Base-by-base conservation (phyloP, 2,797 vertebrate genomes). In the Chromis chromis region DNA sequence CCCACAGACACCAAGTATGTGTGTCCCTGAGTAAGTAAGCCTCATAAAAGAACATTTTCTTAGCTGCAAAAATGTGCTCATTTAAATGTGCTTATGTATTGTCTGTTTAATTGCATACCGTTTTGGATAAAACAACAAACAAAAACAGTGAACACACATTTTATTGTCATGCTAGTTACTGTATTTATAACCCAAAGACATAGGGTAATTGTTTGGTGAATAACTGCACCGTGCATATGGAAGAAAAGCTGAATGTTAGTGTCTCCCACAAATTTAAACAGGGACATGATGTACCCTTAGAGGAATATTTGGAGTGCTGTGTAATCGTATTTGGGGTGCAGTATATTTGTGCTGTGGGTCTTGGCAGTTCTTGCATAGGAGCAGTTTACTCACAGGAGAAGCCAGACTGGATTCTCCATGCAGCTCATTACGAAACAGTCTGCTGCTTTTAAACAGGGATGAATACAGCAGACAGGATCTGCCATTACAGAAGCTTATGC, bases 341-440 rank as follows among this genome's bases (percentile, higher is more conserved):
- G 36, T 67, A 40, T 79, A 73, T 84, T 69, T 85, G 68, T 76
- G 76, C 79, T 88, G 67, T 82, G 63, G 67, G 74, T 49, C 31
- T 78, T 88, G 79, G 78, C 76, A 82, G 55, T 55, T 78, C 24
- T 40, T 79, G 65, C 74, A 67, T 16, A 74, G 42, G 24, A 82
- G 64, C 36, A 52, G 68, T 79, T 82, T 74, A 64, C 59, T 82
- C 42, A 70, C 67, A 67, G 65, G 64, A 84, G 71, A 69, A 84
- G 72, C 79, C 69, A 83, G 73, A 76, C 60, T 88, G 57, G 65
- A 85, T 89, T 84, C 65, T 82, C 67, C 48, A 75, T 17, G 12
- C 67, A 79, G 62, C 67, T 78, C 52, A 65, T 82, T 70, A 80
- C 68, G 62, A 81, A 40, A 73, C 71, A 70, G 73, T 74, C 77